Evolutionary conservation across 2,888 invertebrate species (phyloP), one percentile per base, ranked within the genome.

Genomic region (Papilio gigon): DNA sequence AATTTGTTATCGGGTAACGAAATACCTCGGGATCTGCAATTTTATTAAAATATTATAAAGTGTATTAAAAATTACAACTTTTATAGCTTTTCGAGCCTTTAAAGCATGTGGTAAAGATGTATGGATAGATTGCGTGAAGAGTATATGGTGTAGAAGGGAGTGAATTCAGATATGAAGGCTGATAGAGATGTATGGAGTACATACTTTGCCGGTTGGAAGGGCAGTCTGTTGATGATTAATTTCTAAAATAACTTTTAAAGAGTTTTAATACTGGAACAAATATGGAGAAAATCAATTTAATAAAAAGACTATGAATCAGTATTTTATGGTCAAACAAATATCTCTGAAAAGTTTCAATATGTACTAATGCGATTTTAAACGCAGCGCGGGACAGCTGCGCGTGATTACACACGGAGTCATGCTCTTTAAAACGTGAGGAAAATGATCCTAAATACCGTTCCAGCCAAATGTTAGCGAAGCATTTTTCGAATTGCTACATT

Each of bases 361-460:
- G 8, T n/a, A 30, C 53, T 56, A 56, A 56, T 56, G 53, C 1
- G 30, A 30, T 30, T 56, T 30, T 56, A 56, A 56, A 30, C 30
- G 53, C 27, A 56, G 30, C 27, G 25, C 4, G 30, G 8, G 17
- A 17, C 53, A 56, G 30, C 53, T 56, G 53, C 53, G 17, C 30
- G 30, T 11, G 30, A 56, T 56, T 56, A 56, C 30, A 30, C 2
- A 30, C 30, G 30, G 9, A 30, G 30, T 56, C 30, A 30, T 56
- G 30, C n/a, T 17, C 8, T 56, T 30, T n/a, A 30, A 56, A 30
- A 17, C 17, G 53, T 1, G 30, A 30, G n/a, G 53, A 17, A 30
- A 56, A 56, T 30, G n/a, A 30, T 9, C n/a, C n/a, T 53, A 8
- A n/a, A 53, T 9, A 30, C 9, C 27, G n/a, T 53, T 53, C 53